These are phyloP conservation scores for Otolemur garnettii DNA, from an alignment of 2,113 vertebrate genomes.

Conservation along the genomic window DNA sequence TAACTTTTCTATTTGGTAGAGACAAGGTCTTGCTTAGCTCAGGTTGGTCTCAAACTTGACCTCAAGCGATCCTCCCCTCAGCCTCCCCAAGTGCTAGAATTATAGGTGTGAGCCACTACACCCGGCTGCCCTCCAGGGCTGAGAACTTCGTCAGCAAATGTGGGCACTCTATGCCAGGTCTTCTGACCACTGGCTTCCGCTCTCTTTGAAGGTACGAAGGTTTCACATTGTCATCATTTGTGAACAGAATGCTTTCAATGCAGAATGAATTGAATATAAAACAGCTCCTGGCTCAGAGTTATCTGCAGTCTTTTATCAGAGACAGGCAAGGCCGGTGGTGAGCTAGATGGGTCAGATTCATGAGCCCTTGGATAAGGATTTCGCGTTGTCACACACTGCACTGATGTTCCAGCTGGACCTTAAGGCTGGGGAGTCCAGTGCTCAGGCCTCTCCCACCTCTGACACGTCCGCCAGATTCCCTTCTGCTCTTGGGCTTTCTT, in stretches of 20 bases:
- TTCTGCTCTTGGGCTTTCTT: not conserved
- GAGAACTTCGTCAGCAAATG: not conserved
- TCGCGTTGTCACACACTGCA: not conserved
- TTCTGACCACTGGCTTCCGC: not conserved
- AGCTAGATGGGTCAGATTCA: not conserved
- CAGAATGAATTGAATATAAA: not conserved
- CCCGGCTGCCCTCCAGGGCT: not conserved
- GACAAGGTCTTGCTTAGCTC: too few species aligned
- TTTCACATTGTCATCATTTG: not conserved
- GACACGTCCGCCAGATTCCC: not conserved
- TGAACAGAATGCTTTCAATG: not conserved
- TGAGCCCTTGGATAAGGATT: not conserved
- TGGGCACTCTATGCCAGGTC: too few species aligned
- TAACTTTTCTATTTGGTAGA: too few species aligned
- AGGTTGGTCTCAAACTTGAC: too few species aligned
- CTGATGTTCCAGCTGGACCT: not conserved
- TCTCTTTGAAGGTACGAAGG: not conserved
- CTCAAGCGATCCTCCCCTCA: too few species aligned
- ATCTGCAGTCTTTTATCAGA: not conserved
- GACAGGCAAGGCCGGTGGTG: not conserved
- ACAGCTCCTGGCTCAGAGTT: conserved; percentile 17
- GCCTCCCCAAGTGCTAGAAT: too few species aligned
- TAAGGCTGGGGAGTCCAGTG: not conserved
- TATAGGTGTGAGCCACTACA: too few species aligned
- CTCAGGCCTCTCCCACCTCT: not conserved